phyloP scores from a whole-genome alignment of 2,797 vertebrate species.

The Galaxias olidus region DNA sequence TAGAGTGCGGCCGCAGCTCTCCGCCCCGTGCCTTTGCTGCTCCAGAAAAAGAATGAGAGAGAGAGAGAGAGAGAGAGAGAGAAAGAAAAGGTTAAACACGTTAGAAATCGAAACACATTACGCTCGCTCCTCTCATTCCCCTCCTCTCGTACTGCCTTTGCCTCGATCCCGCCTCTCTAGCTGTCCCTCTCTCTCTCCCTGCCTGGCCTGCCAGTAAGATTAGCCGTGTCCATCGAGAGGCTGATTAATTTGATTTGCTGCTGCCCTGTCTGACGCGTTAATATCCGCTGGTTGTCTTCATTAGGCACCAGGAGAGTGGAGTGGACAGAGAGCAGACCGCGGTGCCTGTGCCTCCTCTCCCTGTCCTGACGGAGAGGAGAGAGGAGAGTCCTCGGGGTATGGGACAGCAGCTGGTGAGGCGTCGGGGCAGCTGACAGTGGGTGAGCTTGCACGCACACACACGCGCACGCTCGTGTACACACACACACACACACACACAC shows the following conservation, averaged over 20 bases:
- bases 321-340: conserved; percentile 14
- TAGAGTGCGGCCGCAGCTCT: conserved; percentile 83
- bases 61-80: conserved; percentile 3
- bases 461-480: neutral
- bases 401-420: conserved; percentile 9
- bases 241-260: conserved; percentile 70
- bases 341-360: conserved; percentile 9
- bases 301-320: conserved; percentile 29
- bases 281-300: conserved; percentile 67
- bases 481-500: conserved; percentile 4
- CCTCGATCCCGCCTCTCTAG: conserved; percentile 24
- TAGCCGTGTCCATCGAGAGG: conserved; percentile 53
- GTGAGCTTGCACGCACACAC: neutral
- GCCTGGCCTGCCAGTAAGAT: conserved; percentile 48
- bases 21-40: conserved; percentile 77
- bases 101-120: conserved; percentile 8
- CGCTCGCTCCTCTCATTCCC: neutral
- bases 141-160: conserved; percentile 5
- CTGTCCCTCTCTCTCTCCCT: conserved; percentile 15
- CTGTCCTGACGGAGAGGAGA: conserved; percentile 5
- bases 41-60: conserved; percentile 34
- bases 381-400: neutral
- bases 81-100: conserved; percentile 30
- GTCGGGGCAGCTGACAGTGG: neutral
- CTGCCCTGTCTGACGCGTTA: conserved; percentile 51